Evolutionary conservation across 2,888 invertebrate genomes (phyloP).

Genomic region (Plutella xylostella): DNA sequence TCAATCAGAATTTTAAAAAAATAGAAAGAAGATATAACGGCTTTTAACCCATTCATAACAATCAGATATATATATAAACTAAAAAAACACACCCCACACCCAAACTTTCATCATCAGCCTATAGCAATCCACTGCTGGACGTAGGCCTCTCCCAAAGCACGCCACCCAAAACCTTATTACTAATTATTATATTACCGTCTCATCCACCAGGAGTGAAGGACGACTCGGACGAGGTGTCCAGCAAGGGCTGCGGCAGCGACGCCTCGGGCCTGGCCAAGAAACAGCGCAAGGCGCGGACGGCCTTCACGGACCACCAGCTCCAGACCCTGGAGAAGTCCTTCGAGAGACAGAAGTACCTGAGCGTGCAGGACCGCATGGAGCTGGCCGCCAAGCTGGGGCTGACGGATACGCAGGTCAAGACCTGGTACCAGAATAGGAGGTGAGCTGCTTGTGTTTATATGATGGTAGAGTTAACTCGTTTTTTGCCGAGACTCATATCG

Average conservation of each 20-base stretch:
- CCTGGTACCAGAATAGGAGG: slow-evolving; percentile 99
- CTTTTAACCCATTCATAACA: no score
- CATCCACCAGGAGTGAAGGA: slow-evolving; percentile 82
- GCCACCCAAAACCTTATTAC: neutral
- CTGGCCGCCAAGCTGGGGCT: slow-evolving; percentile 95
- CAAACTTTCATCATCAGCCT: no score
- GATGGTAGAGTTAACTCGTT: no score
- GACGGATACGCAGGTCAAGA: slow-evolving; percentile 99
- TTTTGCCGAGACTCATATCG: no score
- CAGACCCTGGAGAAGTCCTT: slow-evolving; percentile 97
- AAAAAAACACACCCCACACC: no score
- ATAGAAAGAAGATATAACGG: no score
- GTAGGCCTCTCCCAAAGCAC: no score
- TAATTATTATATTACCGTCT: neutral
- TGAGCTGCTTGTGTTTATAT: no score
- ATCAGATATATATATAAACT: no score
- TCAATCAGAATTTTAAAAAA: no score
- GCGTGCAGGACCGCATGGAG: slow-evolving; percentile 98
- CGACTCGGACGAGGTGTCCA: slow-evolving; percentile 80
- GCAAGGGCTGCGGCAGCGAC: slow-evolving; percentile 61
- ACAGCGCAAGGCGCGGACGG: slow-evolving; percentile 96
- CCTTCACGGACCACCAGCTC: slow-evolving; percentile 98
- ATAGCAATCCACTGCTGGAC: no score
- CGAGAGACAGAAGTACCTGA: slow-evolving; percentile 96
- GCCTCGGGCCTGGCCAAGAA: slow-evolving; percentile 81